Evolutionary conservation across 1,140 invertebrate genomes (phyloP), one percentile per base, ranked within the genome.

Genomic region (Nephila pilipes): DNA sequence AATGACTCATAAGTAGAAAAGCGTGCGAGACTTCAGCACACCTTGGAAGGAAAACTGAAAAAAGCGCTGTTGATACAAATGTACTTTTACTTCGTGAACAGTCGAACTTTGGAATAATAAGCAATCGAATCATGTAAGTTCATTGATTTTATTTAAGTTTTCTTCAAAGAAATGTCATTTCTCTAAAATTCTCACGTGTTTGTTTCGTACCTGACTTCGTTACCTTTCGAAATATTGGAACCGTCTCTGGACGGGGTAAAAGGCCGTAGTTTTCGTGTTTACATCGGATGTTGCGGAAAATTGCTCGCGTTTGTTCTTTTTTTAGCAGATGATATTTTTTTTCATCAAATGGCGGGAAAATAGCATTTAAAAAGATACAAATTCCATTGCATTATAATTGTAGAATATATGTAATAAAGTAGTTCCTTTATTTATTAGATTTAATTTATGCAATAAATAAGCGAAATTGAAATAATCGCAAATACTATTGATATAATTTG

Each of bases 1-100:
- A 92, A 92, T 92, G 90, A 92, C 57, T 92, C 90, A 92, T 92
- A 85, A 92, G 83, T 85, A 75, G 90, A 92, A 91, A 92, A 85
- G 90, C 90, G 90, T 92, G 90, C 81, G 32, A 36, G 32, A 88
- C 58, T 46, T 32, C 32, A 69, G 87, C 12, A 55, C 69, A 90
- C 88, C 88, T 87, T 80, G 4, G 54, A 14, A 88, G 87, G n/a
- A 16, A 46, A 10, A 29, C 36, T n/a, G 55, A 75, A 57, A 55
- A 25, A 83, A 83, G n/a, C n/a, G n/a, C 46, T 32, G 32, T 36
- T 16, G 32, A 18, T 36, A 16, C 69, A 75, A 36, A 75, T 75
- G 69, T 75, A 16, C 25, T 36, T 32, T 36, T 6, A 6, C 6
- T 75, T 32, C 14, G 3, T 10, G 69, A 75, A 5, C 16, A 75